These are phyloP conservation scores for Coregonus ussuriensis DNA, from an alignment of 2,797 vertebrate species.

Conservation along the genomic window DNA sequence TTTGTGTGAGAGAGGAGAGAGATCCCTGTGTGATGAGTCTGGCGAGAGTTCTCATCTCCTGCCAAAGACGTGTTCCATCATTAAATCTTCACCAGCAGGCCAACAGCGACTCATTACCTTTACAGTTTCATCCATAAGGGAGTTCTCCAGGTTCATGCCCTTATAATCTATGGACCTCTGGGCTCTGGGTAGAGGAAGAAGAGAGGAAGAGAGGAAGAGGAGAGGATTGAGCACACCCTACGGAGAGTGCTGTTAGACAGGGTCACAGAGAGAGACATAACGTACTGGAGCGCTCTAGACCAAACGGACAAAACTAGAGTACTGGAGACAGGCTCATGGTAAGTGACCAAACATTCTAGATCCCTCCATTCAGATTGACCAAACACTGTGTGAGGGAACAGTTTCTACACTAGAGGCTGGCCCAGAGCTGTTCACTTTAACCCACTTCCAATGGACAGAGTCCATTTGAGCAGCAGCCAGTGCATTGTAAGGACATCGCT, in stretches of 20 bases:
- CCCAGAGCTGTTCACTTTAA: slow-evolving; percentile 23
- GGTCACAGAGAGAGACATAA: slow-evolving; percentile 19
- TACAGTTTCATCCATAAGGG: slow-evolving; percentile 2
- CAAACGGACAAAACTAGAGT: background rate
- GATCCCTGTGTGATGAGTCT: too few species aligned
- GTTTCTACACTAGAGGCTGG: background rate
- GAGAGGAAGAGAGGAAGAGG: background rate
- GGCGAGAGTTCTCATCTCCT: background rate
- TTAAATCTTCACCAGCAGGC: slow-evolving; percentile 10
- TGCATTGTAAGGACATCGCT: slow-evolving; percentile 9
- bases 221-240: background rate
- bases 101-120: slow-evolving; percentile 9
- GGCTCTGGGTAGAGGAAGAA: background rate
- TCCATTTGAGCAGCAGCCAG: slow-evolving; percentile 9
- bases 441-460: slow-evolving; percentile 4
- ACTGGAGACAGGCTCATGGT: background rate
- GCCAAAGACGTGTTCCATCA: slow-evolving; percentile 1
- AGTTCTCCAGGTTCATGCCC: background rate
- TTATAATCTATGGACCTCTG: background rate
- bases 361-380: background rate
- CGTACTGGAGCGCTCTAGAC: background rate
- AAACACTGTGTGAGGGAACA: background rate
- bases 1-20: too few species aligned
- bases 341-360: background rate
- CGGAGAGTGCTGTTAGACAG: background rate